Evolutionary conservation across 2,113 vertebrate genomes (phyloP).

Genomic region (Acrocephalus arundinaceus): DNA sequence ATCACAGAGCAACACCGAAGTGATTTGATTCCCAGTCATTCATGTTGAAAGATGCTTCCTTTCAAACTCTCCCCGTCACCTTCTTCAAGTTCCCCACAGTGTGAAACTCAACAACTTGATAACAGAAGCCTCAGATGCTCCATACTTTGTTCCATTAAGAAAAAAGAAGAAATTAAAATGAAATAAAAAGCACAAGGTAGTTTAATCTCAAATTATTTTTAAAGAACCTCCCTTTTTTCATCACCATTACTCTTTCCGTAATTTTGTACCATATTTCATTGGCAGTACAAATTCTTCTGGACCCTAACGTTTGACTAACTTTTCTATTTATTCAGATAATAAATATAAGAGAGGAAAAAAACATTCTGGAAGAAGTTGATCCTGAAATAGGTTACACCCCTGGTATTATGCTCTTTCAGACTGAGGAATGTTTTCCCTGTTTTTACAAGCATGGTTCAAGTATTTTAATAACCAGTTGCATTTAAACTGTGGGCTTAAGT

Average conservation of each 20-base stretch:
- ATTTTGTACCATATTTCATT: neutral
- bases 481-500: neutral
- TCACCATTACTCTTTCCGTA: neutral
- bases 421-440: neutral
- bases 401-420: neutral
- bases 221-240: neutral
- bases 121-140: neutral
- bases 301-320: neutral
- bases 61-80: neutral
- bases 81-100: neutral
- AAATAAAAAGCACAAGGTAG: neutral
- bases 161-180: neutral
- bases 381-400: neutral
- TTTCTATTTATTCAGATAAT: neutral
- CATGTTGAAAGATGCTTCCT: neutral
- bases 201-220: neutral
- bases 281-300: neutral
- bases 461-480: neutral
- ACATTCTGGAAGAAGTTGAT: neutral
- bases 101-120: neutral
- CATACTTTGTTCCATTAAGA: neutral
- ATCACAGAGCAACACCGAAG: neutral
- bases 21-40: neutral
- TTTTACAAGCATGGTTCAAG: conserved; percentile 2
- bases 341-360: conserved; percentile 3